These are phyloP conservation scores for Phalacrocorax pelagicus DNA, from an alignment of 2,113 vertebrate species.

Conservation along the genomic window DNA sequence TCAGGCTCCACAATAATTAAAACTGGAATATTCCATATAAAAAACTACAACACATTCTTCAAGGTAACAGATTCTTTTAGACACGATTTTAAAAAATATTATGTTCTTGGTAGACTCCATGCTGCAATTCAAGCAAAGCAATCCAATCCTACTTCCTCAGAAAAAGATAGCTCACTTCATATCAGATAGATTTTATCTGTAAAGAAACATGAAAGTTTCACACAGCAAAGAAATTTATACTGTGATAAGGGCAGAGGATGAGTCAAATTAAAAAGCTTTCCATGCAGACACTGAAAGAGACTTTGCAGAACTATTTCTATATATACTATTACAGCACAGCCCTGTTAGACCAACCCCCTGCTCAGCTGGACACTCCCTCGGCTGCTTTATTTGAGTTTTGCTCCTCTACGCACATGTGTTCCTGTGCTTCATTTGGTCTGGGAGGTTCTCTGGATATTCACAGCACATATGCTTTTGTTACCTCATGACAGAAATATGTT, in stretches of 20 bases:
- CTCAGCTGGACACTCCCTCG: neutral
- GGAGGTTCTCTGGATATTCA: neutral
- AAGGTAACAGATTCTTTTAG: neutral
- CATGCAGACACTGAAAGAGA: neutral
- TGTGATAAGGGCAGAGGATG: neutral
- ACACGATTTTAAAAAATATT: neutral
- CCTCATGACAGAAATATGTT: neutral
- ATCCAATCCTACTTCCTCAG: neutral
- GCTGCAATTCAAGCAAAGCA: neutral
- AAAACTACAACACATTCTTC: neutral
- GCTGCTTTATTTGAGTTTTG: neutral
- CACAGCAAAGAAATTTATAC: neutral
- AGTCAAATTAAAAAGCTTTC: neutral
- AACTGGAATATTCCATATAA: neutral
- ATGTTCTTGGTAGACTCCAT: neutral
- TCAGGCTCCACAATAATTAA: neutral
- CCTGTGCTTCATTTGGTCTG: neutral
- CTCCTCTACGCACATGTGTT: accelerated
- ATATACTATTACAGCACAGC: neutral
- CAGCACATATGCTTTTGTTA: neutral
- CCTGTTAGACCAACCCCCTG: neutral
- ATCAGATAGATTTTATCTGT: neutral
- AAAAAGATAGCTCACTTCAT: neutral
- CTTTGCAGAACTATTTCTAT: neutral
- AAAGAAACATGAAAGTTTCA: neutral